phyloP scores from a whole-genome alignment of 2,113 vertebrate species.

The Indicator indicator region DNA sequence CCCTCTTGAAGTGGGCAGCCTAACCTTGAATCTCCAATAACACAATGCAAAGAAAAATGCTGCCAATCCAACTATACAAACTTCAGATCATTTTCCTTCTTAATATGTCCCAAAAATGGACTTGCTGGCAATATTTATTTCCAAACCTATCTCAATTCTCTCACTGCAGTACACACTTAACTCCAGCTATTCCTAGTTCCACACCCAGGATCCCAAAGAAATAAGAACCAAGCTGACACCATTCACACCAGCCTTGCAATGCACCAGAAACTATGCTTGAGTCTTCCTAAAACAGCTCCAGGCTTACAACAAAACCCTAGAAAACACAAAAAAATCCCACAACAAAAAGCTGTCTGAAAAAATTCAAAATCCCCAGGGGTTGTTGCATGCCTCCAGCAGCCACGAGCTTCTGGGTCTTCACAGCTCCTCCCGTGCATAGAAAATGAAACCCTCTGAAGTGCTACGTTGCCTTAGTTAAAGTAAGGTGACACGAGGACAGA shows the following conservation, averaged over 20 bases:
- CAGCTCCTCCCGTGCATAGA: background rate
- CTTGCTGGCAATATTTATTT: background rate
- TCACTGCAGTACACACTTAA: background rate
- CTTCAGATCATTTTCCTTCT: background rate
- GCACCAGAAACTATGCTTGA: background rate
- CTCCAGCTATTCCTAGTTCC: background rate
- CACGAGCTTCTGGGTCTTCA: background rate
- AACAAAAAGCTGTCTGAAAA: background rate
- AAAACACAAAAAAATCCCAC: background rate
- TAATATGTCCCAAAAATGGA: background rate
- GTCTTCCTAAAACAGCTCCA: background rate
- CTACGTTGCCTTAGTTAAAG: constrained; percentile 28
- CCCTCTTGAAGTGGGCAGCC: too few relatives aligned
- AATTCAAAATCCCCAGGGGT: background rate
- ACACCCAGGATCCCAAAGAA: background rate
- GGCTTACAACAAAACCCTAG: background rate
- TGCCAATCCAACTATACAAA: background rate
- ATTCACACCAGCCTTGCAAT: background rate
- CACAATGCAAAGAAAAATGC: fast-evolving
- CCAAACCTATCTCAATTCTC: background rate
- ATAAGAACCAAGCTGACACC: background rate
- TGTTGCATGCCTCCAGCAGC: background rate
- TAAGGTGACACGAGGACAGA: constrained; percentile 57
- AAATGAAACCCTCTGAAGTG: constrained; percentile 9
- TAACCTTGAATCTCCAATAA: background rate